Base-by-base conservation (phyloP, 1,140 invertebrate species). In the Probaryconus sp. region DNA sequence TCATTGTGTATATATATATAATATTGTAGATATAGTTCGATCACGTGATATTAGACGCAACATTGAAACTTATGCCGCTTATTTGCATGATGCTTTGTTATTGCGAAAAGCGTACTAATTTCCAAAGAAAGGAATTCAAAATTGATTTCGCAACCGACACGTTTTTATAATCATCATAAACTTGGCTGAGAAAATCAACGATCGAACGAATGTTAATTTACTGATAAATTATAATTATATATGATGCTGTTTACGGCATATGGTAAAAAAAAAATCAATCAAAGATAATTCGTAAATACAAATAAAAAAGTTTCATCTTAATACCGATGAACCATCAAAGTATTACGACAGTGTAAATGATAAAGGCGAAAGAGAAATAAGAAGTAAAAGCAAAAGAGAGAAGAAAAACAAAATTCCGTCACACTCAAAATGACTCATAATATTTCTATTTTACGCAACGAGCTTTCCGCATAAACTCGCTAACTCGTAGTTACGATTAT, bases 401-500 rank as follows among this genome's bases (percentile, higher is more conserved):
- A 14, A 13, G n/a, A 31, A n/a, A 48, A 28, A 30, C 26, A 17
- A 10, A n/a, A 26, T 31, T 6, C 45, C 2, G 9, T 5, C 28
- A 28, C 31, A 30, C 30, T n/a, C 14, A 14, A 48, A 58, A 43
- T 21, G 38, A 31, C 47, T 48, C 77, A 67, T 81, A 81, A 83
- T 83, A 82, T 83, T 80, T 79, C 82, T 80, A 70, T 48, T 73
- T 80, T 65, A 58, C 58, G 68, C 24, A 76, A 53, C 65, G 70
- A 38, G 43, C 48, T 55, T 64, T 70, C 68, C 18, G 63, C 78
- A 79, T 84, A 84, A 84, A 84, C 77, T 77, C 61, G 75, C 82
- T 84, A 85, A 85, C 83, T 85, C 81, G 81, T 77, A 83, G 82
- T 86, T 85, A 86, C 82, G 83, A 83, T 86, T 86, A 86, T 85